phyloP scores from a whole-genome alignment of 2,797 vertebrate species.

The Hyperoplus lanceolatus region DNA sequence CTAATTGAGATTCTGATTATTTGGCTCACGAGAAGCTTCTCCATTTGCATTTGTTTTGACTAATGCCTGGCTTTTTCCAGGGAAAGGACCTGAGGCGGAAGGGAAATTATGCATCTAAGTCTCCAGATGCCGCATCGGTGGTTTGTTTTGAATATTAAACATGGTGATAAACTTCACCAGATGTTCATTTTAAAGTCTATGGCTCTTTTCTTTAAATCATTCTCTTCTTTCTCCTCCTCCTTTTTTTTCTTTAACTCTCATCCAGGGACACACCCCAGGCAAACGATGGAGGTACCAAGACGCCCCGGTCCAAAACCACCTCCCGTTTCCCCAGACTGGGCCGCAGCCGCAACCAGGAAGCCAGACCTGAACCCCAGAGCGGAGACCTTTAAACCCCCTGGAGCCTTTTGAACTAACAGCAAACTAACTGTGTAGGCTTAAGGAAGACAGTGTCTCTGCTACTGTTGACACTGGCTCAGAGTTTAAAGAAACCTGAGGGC shows the following conservation, averaged over 20 bases:
- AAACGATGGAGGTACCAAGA: slow-evolving; percentile 87
- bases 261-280: slow-evolving; percentile 88
- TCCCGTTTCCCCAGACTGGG: slow-evolving; percentile 92
- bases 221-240: slow-evolving; percentile 44
- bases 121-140: slow-evolving; percentile 35
- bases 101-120: slow-evolving; percentile 38
- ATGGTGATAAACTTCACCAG: slow-evolving; percentile 24
- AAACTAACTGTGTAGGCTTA: neutral
- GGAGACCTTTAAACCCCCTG: slow-evolving; percentile 91
- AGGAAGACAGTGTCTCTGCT: neutral
- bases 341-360: slow-evolving; percentile 88
- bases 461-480: neutral
- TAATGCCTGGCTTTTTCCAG: slow-evolving; percentile 9
- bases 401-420: slow-evolving; percentile 16
- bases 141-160: slow-evolving; percentile 34
- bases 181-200: slow-evolving; percentile 24
- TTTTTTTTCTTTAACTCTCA: slow-evolving; percentile 24
- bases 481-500: slow-evolving; percentile 24
- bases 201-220: neutral
- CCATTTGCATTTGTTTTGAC: slow-evolving; percentile 7
- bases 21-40: neutral
- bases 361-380: slow-evolving; percentile 94
- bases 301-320: slow-evolving; percentile 85
- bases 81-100: slow-evolving; percentile 21
- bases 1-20: slow-evolving; percentile 5